Evolutionary conservation across 2,888 invertebrate species (phyloP).

Genomic region (Chymomyza amoena): DNA sequence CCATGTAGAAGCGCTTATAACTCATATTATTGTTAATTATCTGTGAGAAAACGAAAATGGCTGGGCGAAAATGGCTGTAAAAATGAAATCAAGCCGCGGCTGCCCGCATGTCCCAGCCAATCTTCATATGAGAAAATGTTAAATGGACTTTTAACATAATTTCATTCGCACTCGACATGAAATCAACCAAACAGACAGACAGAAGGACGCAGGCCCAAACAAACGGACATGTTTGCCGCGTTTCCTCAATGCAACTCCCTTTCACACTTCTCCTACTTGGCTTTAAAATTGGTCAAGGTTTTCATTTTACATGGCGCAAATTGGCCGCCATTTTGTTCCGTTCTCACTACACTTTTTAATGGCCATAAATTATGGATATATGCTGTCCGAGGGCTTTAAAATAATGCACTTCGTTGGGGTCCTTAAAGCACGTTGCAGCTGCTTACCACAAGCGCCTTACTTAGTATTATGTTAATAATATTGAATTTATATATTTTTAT

Average conservation of each 20-base stretch:
- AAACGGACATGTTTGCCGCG: constrained; percentile 1
- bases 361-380: constrained; percentile 56
- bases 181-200: background rate
- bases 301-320: constrained; percentile 26
- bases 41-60: constrained; percentile 32
- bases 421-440: constrained; percentile 20
- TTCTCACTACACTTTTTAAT: constrained; percentile 44
- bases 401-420: constrained; percentile 32
- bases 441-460: background rate
- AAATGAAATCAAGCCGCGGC: constrained; percentile 24
- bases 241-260: background rate
- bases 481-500: constrained; percentile 3
- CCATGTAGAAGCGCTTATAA: background rate
- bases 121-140: constrained; percentile 33
- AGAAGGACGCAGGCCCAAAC: background rate
- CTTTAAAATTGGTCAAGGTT: constrained; percentile 59
- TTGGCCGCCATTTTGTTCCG: constrained; percentile 44
- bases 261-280: background rate
- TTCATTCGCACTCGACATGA: constrained; percentile 38
- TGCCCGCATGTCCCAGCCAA: background rate
- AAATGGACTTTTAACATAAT: constrained; percentile 52
- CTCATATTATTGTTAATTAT: constrained; percentile 63
- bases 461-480: background rate
- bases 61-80: constrained; percentile 15
- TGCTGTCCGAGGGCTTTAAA: background rate